Conservation (phyloP, 2,888 invertebrate species). For the Nephrotoma flavescens region DNA sequence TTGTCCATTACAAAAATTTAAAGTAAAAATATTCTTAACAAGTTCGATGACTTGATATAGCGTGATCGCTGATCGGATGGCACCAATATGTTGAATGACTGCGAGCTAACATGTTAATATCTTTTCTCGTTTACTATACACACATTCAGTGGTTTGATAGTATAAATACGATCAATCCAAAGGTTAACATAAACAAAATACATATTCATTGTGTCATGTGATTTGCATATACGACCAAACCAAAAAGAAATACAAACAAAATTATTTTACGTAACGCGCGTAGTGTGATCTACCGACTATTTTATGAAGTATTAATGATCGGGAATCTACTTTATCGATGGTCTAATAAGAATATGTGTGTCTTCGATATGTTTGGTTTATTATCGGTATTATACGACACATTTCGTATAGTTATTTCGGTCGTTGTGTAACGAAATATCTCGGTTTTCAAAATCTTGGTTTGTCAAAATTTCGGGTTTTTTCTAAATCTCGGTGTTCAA, state of each 20-base stretch:
- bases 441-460: too few species aligned
- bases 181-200: background rate
- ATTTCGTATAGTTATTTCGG: too few species aligned
- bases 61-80: background rate
- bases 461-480: too few species aligned
- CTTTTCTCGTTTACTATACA: background rate
- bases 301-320: background rate
- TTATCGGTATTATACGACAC: too few species aligned
- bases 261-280: background rate
- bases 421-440: too few species aligned
- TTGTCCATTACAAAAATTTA: background rate
- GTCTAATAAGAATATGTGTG: background rate
- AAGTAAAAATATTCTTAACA: background rate
- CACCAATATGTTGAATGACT: background rate
- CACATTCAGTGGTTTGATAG: background rate
- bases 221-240: background rate
- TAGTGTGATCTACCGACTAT: background rate
- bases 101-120: background rate
- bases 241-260: background rate
- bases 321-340: background rate
- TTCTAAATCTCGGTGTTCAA: too few species aligned
- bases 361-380: background rate
- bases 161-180: background rate
- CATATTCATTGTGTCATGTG: background rate
- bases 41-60: background rate